Evolutionary conservation across 2,113 vertebrate genomes (phyloP).

Genomic region (Tragelaphus imberbis): DNA sequence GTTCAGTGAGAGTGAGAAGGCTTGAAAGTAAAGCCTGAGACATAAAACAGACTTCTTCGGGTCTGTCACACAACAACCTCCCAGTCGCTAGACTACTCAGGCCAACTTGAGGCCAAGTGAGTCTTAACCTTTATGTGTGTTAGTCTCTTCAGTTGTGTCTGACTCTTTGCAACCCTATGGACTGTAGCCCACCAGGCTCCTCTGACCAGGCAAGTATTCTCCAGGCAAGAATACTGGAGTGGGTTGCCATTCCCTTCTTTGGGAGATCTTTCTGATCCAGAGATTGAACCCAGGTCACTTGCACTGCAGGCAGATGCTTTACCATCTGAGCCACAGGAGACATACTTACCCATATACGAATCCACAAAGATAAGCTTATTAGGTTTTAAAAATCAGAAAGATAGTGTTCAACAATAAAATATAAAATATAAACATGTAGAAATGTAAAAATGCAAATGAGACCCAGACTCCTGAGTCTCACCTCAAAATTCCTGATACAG

Average conservation of each 20-base stretch:
- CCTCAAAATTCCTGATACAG: background rate
- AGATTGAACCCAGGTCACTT: background rate
- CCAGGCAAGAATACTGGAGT: background rate
- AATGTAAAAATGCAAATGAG: background rate
- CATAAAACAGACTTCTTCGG: background rate
- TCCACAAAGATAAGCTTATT: background rate
- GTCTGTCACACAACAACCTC: background rate
- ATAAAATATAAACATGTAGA: background rate
- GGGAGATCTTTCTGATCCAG: background rate
- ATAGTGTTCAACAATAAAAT: background rate
- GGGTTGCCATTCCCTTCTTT: background rate
- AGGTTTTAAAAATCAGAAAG: background rate
- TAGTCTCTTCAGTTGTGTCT: background rate
- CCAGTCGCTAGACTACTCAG: background rate
- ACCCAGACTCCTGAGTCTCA: background rate
- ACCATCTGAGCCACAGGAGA: background rate
- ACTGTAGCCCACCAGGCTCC: background rate
- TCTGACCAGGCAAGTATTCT: background rate
- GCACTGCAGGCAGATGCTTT: background rate
- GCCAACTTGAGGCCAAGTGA: background rate
- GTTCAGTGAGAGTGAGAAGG: background rate
- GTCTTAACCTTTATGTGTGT: background rate
- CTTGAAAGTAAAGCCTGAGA: background rate
- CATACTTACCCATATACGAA: background rate
- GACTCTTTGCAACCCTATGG: background rate